Base-by-base conservation (phyloP, 2,888 invertebrate genomes). In the Amphiduros pacificus region DNA sequence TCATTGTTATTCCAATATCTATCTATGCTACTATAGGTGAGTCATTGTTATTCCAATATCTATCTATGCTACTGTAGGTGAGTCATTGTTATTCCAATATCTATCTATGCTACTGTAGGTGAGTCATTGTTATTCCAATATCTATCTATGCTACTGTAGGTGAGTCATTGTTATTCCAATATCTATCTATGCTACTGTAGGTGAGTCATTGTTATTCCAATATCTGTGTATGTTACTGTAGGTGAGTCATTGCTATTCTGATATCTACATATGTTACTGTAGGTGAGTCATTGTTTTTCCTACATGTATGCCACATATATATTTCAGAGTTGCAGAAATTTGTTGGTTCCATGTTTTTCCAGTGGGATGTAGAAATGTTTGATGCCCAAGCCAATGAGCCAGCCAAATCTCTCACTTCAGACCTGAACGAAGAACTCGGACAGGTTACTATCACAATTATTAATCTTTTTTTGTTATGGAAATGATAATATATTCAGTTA, bases 241-340 rank as follows among this genome's bases (percentile, higher is more conserved):
- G 92, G 92, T 87, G 83, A 89, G 83, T 87, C 26, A 86, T n/a
- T 76, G 87, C 92, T 66, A 90, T 93, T 65, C 93, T 93, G 1
- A 92, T 93, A 81, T 93, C 93, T 3, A 83, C 93, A 59, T 93
- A 93, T 75, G 92, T 93, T 29, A 92, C 92, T 1, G 88, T 92
- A 64, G 92, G 92, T 87, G 83, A 89, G 83, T 87, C 26, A 86
- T n/a, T n/a, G n/a, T n/a, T n/a, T n/a, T n/a, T n/a, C n/a, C n/a
- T n/a, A n/a, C n/a, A n/a, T n/a, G n/a, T 36, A n/a, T n/a, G n/a
- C n/a, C n/a, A n/a, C n/a, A n/a, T n/a, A n/a, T n/a, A n/a, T 40
- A n/a, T 73, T 76, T 40, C 77, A 87, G 88, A 88, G 75, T 68
- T 88, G 64, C 87, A 87, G 77, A 89, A 84, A 73, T 87, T 87